phyloP scores from a whole-genome alignment of 2,797 vertebrate species.

The Sebastiscus albofasciatus region DNA sequence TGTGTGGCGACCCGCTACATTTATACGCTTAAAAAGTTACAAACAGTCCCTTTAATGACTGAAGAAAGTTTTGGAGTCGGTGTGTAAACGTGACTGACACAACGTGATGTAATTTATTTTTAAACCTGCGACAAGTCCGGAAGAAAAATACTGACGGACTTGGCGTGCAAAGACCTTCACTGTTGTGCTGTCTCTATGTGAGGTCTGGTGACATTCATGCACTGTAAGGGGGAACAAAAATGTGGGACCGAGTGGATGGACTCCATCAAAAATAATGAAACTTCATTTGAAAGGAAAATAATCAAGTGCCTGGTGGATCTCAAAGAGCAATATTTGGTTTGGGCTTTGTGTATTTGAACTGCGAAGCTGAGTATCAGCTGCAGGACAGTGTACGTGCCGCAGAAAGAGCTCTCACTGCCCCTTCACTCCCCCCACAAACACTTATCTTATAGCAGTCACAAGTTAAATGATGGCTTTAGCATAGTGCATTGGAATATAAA shows the following conservation, averaged over 20 bases:
- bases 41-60: too few relatives aligned
- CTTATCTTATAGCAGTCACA: background rate
- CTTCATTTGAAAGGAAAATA: slow-evolving; percentile 77
- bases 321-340: slow-evolving; percentile 78
- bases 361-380: slow-evolving; percentile 39
- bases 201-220: slow-evolving; percentile 47
- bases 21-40: too few relatives aligned
- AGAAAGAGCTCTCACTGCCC: slow-evolving; percentile 12
- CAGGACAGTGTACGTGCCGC: slow-evolving; percentile 29
- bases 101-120: too few relatives aligned
- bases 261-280: slow-evolving; percentile 66
- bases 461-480: background rate
- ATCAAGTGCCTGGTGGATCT: slow-evolving; percentile 68
- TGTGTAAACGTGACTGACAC: too few relatives aligned
- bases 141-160: too few relatives aligned
- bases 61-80: too few relatives aligned
- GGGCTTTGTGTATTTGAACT: slow-evolving; percentile 65
- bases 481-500: background rate
- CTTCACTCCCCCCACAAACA: slow-evolving; percentile 1
- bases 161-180: slow-evolving; percentile 1
- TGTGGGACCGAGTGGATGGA: slow-evolving; percentile 28
- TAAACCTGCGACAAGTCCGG: too few relatives aligned
- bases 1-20: too few relatives aligned
- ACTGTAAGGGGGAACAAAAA: slow-evolving; percentile 2
- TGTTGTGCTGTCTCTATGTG: slow-evolving; percentile 48